phyloP scores from a whole-genome alignment of 2,113 vertebrate species.

The Riparia riparia region DNA sequence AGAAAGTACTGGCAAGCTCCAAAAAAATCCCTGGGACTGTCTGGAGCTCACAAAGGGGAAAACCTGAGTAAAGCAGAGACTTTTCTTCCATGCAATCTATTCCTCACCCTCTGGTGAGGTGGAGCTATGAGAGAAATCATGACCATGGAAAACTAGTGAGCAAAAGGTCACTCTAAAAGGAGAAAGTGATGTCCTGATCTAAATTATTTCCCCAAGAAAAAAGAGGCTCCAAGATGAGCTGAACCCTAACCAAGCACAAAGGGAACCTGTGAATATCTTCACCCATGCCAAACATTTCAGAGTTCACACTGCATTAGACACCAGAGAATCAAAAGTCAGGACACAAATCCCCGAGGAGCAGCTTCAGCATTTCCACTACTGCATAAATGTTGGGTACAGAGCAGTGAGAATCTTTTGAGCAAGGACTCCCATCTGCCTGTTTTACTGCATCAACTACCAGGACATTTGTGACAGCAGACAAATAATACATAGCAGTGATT shows the following conservation, averaged over 20 bases:
- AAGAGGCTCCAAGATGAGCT: neutral
- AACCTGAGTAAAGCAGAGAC: neutral
- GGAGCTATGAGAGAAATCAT: neutral
- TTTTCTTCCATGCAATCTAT: neutral
- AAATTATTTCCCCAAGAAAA: neutral
- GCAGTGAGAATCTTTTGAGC: neutral
- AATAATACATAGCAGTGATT: constrained; percentile 4
- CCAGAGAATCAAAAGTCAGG: neutral
- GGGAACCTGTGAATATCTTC: neutral
- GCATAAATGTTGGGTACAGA: neutral
- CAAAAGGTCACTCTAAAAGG: neutral
- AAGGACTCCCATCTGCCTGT: neutral
- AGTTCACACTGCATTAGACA: neutral
- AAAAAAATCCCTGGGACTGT: neutral
- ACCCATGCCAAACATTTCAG: neutral
- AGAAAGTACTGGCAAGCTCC: neutral
- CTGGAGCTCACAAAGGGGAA: neutral
- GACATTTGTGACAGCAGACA: neutral
- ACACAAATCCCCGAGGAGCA: neutral
- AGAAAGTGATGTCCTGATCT: neutral
- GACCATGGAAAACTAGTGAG: neutral
- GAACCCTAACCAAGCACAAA: neutral
- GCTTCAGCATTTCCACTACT: neutral
- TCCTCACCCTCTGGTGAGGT: neutral
- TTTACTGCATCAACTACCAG: neutral